Evolutionary conservation across 2,797 vertebrate genomes (phyloP).

Genomic region (Threskiornis aethiopicus): DNA sequence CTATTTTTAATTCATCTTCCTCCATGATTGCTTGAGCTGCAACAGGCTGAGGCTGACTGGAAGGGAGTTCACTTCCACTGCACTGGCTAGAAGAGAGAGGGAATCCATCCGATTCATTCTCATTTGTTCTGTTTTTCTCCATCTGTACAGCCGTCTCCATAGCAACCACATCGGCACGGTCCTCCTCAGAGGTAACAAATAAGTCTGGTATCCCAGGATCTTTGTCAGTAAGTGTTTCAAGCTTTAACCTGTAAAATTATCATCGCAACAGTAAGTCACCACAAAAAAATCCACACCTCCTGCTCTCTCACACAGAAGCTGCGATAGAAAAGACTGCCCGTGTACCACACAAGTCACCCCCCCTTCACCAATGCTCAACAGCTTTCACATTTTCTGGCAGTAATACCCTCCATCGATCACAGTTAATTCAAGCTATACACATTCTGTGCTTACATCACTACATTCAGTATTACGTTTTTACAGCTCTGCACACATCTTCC

Average conservation of each 20-base stretch:
- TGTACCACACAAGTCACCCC: neutral
- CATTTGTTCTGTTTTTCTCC: neutral
- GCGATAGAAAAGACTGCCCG: neutral
- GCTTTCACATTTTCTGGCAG: neutral
- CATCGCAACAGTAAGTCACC: neutral
- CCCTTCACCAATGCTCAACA: neutral
- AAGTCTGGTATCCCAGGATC: conserved; percentile 78
- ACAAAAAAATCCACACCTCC: neutral
- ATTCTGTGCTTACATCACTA: neutral
- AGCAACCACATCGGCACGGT: neutral
- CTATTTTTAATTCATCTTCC: conserved; percentile 85
- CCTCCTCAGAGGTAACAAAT: conserved; percentile 74
- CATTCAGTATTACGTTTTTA: neutral
- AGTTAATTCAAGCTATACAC: neutral
- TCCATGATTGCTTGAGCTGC: conserved; percentile 73
- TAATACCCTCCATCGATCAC: neutral
- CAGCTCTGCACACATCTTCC: neutral
- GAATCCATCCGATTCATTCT: neutral
- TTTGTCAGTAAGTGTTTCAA: conserved; percentile 88
- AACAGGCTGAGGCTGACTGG: conserved; percentile 85
- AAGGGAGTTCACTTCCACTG: conserved; percentile 73
- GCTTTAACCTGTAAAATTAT: conserved; percentile 78
- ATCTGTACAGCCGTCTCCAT: neutral
- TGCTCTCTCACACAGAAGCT: neutral
- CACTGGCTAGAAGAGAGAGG: conserved; percentile 72